Evolutionary conservation across 2,888 invertebrate genomes (phyloP).

Genomic region (Eudemis profundana): DNA sequence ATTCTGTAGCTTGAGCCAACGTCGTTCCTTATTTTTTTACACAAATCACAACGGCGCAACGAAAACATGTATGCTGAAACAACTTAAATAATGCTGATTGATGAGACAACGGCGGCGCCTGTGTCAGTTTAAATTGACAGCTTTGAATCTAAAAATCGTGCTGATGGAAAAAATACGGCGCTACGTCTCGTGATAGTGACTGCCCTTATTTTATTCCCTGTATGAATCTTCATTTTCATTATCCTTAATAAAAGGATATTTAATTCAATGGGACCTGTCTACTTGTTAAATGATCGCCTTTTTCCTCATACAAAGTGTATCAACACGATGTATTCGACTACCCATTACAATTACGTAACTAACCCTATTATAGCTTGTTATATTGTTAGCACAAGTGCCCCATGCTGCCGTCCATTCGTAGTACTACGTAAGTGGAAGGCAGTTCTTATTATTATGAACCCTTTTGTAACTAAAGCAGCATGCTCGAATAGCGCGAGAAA

Average conservation of each 20-base stretch:
- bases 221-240: too few species aligned
- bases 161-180: too few species aligned
- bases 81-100: too few species aligned
- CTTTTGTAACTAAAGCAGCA: not conserved
- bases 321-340: not conserved
- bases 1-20: too few species aligned
- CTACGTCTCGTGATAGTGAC: too few species aligned
- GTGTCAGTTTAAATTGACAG: too few species aligned
- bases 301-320: not conserved
- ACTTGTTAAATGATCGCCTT: not conserved
- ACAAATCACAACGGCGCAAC: too few species aligned
- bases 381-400: slow-evolving; percentile 9
- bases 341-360: slow-evolving; percentile 10
- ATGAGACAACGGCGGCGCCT: too few species aligned
- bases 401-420: not conserved
- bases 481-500: slow-evolving; percentile 15
- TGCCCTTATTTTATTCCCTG: too few species aligned
- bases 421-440: not conserved
- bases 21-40: too few species aligned
- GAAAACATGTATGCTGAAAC: too few species aligned
- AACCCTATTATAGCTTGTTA: slow-evolving; percentile 17
- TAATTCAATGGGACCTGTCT: not conserved
- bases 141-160: too few species aligned
- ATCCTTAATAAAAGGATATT: not conserved
- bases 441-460: not conserved